Conservation (phyloP, 1,140 invertebrate species). For the Brachionus calyciflorus region DNA sequence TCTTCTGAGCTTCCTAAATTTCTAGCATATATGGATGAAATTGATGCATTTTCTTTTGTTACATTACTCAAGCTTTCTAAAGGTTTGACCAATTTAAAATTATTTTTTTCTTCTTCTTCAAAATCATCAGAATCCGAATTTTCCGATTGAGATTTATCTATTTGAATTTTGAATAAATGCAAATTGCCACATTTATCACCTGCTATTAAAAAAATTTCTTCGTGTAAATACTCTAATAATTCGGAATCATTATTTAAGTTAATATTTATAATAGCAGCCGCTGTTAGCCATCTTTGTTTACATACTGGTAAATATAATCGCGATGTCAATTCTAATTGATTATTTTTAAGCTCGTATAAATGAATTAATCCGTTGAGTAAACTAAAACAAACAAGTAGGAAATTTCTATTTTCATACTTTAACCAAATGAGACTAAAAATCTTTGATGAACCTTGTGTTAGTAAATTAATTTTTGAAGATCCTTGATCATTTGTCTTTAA, state of each 20-base stretch:
- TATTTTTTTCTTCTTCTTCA: not conserved
- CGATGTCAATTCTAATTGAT: not conserved
- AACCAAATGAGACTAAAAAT: slow-evolving; percentile 23
- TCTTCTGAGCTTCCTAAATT: not conserved
- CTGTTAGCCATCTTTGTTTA: slow-evolving; percentile 36
- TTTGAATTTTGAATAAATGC: slow-evolving; percentile 12
- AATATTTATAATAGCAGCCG: not conserved
- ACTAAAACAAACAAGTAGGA: slow-evolving; percentile 27
- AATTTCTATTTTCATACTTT: slow-evolving; percentile 20
- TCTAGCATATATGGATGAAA: slow-evolving; percentile 20
- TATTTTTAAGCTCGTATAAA: slow-evolving; percentile 15
- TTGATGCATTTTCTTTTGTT: slow-evolving; percentile 29
- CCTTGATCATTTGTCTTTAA: not conserved
- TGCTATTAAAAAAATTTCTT: slow-evolving; percentile 6
- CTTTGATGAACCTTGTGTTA: slow-evolving; percentile 18
- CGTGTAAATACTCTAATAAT: not conserved
- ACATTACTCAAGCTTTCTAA: not conserved
- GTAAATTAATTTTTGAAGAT: not conserved
- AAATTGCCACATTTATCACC: slow-evolving; percentile 45
- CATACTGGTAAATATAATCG: slow-evolving; percentile 10
- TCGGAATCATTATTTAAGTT: not conserved
- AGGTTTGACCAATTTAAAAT: not conserved
- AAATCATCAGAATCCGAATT: not conserved
- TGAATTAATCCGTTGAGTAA: slow-evolving; percentile 19
- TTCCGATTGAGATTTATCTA: not conserved